Evolutionary conservation across 2,888 invertebrate genomes (phyloP), one percentile per base, ranked within the genome.

Genomic region (Cacoxenus indagator): DNA sequence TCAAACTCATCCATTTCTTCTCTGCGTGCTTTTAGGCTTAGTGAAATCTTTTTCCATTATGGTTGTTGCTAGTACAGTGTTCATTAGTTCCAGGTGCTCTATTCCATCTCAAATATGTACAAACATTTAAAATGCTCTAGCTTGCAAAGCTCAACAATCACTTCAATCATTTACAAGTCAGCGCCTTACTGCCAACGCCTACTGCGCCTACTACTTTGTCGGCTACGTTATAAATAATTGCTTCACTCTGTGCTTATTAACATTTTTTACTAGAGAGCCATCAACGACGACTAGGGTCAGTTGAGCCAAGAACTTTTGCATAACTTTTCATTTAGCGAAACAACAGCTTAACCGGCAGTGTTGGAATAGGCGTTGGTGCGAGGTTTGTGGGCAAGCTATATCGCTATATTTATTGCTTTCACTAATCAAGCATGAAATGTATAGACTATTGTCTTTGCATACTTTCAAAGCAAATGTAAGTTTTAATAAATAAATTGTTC

Each of bases 171-270:
- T n/a, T n/a, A n/a, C n/a, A n/a, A n/a, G n/a, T n/a, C n/a, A n/a
- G 37, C 9, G 4, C 37, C 8, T 4, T 37, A 11, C 37, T 4
- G 37, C 37, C 37, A 37, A 37, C 37, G 37, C 9, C 1, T 14
- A 37, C 14, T 37, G 37, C 37, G 37, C 37, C 37, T 37, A 11
- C 8, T 11, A 37, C 57, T 29, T 57, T 57, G 57, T 57, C 57
- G 57, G 57, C 57, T n/a, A 37, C 14, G 14, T 27, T 29, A 57
- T 57, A 29, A 57, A 57, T 57, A 57, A 57, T 57, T n/a, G n/a
- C n/a, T n/a, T n/a, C n/a, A n/a, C n/a, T n/a, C n/a, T n/a, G n/a
- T n/a, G n/a, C n/a, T n/a, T n/a, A n/a, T n/a, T n/a, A n/a, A n/a
- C 27, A 57, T 57, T 57, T 57, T n/a, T n/a, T 29, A 14, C 57